Conservation (phyloP, 2,888 invertebrate species). For the Caenorhabditis virilis region DNA sequence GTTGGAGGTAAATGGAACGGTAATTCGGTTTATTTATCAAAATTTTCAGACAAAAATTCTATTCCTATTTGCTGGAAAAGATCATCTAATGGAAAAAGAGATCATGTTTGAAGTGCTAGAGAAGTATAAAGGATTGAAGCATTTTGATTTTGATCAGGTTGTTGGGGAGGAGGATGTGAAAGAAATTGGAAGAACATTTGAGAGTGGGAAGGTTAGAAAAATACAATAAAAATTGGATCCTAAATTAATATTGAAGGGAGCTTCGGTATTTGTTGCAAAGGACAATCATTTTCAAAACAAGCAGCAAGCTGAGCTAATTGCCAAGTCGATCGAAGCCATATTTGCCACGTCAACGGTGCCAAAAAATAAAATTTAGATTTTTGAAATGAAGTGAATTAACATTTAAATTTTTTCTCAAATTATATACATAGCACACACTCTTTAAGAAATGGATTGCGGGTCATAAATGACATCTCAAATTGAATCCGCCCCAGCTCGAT, state of each 20-base stretch:
- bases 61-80: slow-evolving; percentile 26
- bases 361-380: background rate
- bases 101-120: slow-evolving; percentile 31
- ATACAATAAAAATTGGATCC: background rate
- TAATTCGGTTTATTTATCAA: background rate
- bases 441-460: too few relatives aligned
- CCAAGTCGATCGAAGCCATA: slow-evolving; percentile 25
- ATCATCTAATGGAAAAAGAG: slow-evolving; percentile 37
- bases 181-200: background rate
- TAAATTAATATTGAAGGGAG: slow-evolving; percentile 11
- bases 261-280: slow-evolving; percentile 31
- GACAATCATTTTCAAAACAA: slow-evolving; percentile 47
- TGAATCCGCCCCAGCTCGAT: too few relatives aligned
- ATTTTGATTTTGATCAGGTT: background rate
- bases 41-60: slow-evolving; percentile 1
- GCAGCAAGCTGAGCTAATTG: slow-evolving; percentile 34
- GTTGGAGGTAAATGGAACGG: slow-evolving; percentile 7
- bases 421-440: too few relatives aligned
- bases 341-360: slow-evolving; percentile 10
- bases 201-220: background rate
- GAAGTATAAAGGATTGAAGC: slow-evolving; percentile 11
- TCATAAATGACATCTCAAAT: too few relatives aligned
- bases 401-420: too few relatives aligned
- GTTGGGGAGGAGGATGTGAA: background rate
- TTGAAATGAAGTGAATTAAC: background rate